Evolutionary conservation across 2,888 invertebrate genomes (phyloP), one percentile per base, ranked within the genome.

Genomic region (Thera britannica): DNA sequence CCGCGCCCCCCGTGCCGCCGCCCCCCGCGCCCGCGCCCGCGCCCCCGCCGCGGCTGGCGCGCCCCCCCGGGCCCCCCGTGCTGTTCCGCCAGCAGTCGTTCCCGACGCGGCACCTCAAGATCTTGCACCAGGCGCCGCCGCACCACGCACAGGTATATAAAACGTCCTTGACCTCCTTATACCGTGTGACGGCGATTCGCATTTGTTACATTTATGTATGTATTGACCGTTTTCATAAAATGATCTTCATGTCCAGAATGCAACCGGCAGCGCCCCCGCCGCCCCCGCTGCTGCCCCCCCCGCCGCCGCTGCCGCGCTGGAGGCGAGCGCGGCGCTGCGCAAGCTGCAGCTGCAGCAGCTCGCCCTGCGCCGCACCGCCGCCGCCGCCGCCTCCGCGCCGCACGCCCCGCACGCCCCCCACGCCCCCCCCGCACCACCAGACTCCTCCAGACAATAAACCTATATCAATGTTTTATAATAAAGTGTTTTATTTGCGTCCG

Each of bases 61-160:
- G 52, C 59, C 11, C 38, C 88, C 80, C 74, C 82, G 74, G 72
- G 72, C 75, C 75, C 78, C 68, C 81, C 70, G 76, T 96, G 78
- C 92, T 96, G 78, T 95, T 95, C 75, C 93, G 96, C n/a, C 96
- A 96, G 80, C 95, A 95, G 77, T 81, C 90, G 76, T 90, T 83
- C 79, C 90, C 88, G 75, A 87, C 90, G 77, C 87, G 85, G 72
- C 95, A 82, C 84, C 94, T 83, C 84, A 95, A 89, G 87, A 94
- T 88, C 80, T 86, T 86, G 78, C 94, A 83, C 71, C 90, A 90
- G 77, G 81, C 86, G 82, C 81, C 87, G 75, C 79, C 85, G 61
- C 73, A 83, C 2, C 87, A 86, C 82, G 84, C 77, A 9, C 71
- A 65, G 54, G 68, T 61, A 38, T 54, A n/a, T 2, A 23, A 23